Percentiles rank a stretch among this genome's conserved stretches.
phyloP scores from a whole-genome alignment of 1,140 invertebrate species.

The Drosophila kepulauana region DNA sequence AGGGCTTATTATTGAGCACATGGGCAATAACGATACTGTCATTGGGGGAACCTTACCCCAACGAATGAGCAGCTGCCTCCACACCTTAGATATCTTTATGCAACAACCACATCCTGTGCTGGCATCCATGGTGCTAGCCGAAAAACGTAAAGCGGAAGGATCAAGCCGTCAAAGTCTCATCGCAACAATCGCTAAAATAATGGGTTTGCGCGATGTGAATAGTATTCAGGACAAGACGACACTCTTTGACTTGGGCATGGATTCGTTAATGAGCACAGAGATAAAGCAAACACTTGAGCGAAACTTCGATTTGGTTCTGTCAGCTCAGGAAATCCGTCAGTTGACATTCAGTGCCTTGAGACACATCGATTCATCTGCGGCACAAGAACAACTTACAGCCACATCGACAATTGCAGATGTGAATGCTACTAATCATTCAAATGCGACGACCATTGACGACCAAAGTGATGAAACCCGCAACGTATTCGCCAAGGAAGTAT shows the following conservation, averaged over 20 bases:
- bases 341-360: conserved; percentile 91
- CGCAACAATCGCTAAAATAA: conserved; percentile 92
- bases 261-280: conserved; percentile 99
- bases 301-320: conserved; percentile 94
- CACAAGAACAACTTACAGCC: conserved; percentile 1
- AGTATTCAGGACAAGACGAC: conserved; percentile 90
- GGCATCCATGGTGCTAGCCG: conserved; percentile 93
- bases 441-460: conserved; percentile 43
- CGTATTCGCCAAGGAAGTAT: conserved; percentile 87
- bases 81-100: conserved; percentile 94
- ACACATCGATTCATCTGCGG: conserved; percentile 86
- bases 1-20: conserved; percentile 94
- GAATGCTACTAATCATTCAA: conserved; percentile 5
- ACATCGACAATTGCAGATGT: conserved; percentile 24
- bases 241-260: conserved; percentile 97
- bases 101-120: conserved; percentile 94
- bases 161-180: conserved; percentile 87
- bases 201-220: conserved; percentile 92
- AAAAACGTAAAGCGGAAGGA: conserved; percentile 88
- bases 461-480: conserved; percentile 85
- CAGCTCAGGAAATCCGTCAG: conserved; percentile 94
- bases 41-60: conserved; percentile 97
- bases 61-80: conserved; percentile 94
- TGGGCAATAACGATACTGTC: conserved; percentile 94
- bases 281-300: conserved; percentile 98